A percentile compares a stretch with the other conserved stretches of the same genome.
Evolutionary conservation across 2,797 vertebrate genomes (phyloP).

Genomic region (Clangula hyemalis): DNA sequence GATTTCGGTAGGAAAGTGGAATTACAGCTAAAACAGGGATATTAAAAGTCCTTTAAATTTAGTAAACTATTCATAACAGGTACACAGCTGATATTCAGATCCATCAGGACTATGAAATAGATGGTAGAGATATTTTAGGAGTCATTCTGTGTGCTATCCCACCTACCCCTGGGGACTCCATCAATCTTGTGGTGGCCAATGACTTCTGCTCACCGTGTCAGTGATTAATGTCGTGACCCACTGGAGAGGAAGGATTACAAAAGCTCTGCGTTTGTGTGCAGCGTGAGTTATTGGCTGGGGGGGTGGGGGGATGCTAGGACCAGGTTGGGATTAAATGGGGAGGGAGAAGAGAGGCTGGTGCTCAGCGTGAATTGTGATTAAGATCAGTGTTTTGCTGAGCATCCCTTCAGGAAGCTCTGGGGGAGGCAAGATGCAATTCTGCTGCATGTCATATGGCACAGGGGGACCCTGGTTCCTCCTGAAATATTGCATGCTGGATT

Average conservation of each 20-base stretch:
- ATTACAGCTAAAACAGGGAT: background rate
- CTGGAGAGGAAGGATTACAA: background rate
- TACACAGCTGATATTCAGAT: background rate
- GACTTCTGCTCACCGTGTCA: background rate
- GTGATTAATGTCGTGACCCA: background rate
- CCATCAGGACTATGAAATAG: background rate
- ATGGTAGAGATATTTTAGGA: background rate
- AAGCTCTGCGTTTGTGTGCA: background rate
- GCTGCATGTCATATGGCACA: background rate
- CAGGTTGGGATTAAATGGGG: background rate
- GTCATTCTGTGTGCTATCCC: background rate
- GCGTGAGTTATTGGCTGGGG: background rate
- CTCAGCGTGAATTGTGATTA: background rate
- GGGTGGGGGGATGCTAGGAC: background rate
- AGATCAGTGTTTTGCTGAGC: background rate
- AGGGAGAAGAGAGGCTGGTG: background rate
- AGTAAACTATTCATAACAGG: background rate
- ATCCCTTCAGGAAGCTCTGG: background rate
- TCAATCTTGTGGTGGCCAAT: background rate
- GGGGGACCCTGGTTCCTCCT: background rate
- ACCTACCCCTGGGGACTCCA: background rate
- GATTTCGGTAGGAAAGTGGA: background rate
- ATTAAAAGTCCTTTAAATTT: conserved; percentile 13
- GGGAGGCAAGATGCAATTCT: background rate
- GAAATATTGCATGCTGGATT: background rate